Conservation (phyloP, 1,140 invertebrate species). For the Forficula auricularia region DNA sequence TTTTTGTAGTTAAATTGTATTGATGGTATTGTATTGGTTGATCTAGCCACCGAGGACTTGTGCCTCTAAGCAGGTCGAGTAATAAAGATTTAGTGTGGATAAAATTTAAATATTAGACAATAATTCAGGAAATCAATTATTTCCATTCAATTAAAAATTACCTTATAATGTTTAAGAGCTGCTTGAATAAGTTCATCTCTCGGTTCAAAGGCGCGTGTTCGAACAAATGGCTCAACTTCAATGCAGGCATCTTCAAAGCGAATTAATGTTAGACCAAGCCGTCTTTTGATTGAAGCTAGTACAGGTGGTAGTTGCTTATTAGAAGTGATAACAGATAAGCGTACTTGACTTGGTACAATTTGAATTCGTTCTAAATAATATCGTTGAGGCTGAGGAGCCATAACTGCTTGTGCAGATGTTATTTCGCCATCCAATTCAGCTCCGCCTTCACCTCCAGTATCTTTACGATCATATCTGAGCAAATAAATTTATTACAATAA, state of each 20-base stretch:
- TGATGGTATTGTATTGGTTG: no score
- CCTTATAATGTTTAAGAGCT: slow-evolving; percentile 53
- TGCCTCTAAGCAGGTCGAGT: no score
- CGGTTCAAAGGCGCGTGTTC: slow-evolving; percentile 78
- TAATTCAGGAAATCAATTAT: no score
- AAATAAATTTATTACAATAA: not conserved
- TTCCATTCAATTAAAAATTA: no score
- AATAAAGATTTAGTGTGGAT: no score
- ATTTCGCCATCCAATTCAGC: not conserved
- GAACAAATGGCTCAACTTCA: slow-evolving; percentile 69
- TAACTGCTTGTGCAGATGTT: not conserved
- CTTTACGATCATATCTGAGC: no score
- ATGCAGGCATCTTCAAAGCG: slow-evolving; percentile 93
- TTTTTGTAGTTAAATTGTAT: no score
- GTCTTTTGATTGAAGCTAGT: slow-evolving; percentile 63
- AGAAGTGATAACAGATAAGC: slow-evolving; percentile 70
- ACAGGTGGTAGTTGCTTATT: slow-evolving; percentile 51
- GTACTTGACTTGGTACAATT: slow-evolving; percentile 33
- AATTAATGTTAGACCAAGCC: slow-evolving; percentile 72
- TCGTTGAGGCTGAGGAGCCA: not conserved
- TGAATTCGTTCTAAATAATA: not conserved
- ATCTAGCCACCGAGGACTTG: no score
- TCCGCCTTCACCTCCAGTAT: no score
- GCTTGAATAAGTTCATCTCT: slow-evolving; percentile 56
- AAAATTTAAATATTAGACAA: no score